Evolutionary conservation across 2,113 vertebrate species (phyloP).

Genomic region (Xerus inauris): DNA sequence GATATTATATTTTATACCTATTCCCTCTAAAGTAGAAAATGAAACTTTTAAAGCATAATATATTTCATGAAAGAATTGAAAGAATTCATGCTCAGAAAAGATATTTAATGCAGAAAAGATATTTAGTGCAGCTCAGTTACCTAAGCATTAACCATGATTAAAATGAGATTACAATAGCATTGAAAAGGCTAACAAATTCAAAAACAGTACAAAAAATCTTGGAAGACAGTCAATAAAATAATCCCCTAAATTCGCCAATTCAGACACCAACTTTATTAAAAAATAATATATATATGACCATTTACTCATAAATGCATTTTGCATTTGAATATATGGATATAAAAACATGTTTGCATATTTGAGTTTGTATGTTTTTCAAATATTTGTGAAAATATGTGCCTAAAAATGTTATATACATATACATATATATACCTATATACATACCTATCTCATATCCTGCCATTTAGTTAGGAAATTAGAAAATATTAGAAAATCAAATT

Average conservation of each 20-base stretch:
- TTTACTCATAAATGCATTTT: not conserved
- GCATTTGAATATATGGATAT: not conserved
- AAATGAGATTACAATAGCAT: not conserved
- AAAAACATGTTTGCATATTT: not conserved
- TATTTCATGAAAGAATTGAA: no score
- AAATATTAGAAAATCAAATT: not conserved
- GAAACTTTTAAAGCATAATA: not conserved
- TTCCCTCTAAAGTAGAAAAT: not conserved
- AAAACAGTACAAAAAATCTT: not conserved
- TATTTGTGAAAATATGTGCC: not conserved
- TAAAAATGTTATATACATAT: not conserved
- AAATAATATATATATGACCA: not conserved
- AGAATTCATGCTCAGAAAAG: not conserved
- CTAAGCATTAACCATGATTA: not conserved
- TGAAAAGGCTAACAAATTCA: not conserved
- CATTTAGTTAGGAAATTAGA: not conserved
- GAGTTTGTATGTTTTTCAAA: not conserved
- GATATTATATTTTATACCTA: not conserved
- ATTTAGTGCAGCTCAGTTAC: not conserved
- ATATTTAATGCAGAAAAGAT: not conserved
- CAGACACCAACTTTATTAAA: not conserved
- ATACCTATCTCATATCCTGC: not conserved
- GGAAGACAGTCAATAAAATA: not conserved
- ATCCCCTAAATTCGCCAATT: not conserved
- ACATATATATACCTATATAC: not conserved